phyloP scores from a whole-genome alignment of 2,113 vertebrate species.

The Anoplopoma fimbria region DNA sequence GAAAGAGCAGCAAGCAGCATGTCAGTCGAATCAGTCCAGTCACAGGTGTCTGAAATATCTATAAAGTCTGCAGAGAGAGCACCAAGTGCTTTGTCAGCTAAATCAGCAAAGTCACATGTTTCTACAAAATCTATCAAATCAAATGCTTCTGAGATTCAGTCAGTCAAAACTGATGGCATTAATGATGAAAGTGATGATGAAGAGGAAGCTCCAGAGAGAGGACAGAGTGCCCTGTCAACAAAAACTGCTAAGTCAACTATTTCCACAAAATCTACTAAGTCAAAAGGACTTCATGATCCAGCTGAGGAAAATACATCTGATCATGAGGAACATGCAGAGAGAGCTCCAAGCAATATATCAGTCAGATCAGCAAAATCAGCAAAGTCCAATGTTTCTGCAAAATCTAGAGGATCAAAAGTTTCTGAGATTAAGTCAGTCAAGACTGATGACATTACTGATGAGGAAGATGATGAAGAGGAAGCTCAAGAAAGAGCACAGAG shows the following conservation, averaged over 20 bases:
- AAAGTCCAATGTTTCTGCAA: conserved; percentile 53
- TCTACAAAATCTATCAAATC: conserved; percentile 7
- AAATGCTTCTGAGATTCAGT: background rate
- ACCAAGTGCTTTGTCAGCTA: conserved; percentile 49
- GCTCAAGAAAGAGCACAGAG: too few species aligned
- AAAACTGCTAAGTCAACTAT: conserved; percentile 51
- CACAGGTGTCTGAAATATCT: conserved; percentile 33
- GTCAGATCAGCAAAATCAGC: conserved; percentile 55
- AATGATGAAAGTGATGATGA: background rate
- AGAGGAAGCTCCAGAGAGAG: conserved; percentile 27
- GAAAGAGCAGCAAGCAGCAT: conserved; percentile 47
- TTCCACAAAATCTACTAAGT: conserved; percentile 63
- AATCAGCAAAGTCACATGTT: conserved; percentile 50
- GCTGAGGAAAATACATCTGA: conserved; percentile 9
- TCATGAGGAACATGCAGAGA: conserved; percentile 9
- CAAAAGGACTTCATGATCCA: conserved; percentile 8
- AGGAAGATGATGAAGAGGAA: too few species aligned
- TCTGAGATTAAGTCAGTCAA: too few species aligned
- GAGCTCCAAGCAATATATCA: conserved; percentile 54
- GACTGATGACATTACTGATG: too few species aligned
- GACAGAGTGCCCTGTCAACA: conserved; percentile 52
- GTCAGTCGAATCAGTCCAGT: conserved; percentile 56
- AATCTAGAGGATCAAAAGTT: background rate
- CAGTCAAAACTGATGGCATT: background rate
- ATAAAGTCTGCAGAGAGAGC: conserved; percentile 47